Base-by-base conservation (phyloP, 1,140 invertebrate species). In the Papilio dardanus region DNA sequence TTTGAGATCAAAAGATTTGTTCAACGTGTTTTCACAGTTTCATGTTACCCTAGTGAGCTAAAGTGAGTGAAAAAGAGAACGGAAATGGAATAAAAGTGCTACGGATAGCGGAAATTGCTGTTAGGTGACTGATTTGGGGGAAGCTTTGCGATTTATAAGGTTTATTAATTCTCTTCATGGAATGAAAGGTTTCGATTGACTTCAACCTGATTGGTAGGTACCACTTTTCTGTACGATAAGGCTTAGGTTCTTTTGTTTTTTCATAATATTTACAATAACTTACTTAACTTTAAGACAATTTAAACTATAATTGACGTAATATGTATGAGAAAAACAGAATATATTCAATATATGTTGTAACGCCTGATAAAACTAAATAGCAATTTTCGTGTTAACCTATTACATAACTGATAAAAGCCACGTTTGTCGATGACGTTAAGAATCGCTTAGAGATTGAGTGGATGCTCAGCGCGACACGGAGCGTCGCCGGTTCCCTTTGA, bases 31-130 rank as follows among this genome's bases (percentile, higher is more conserved):
- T 46, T 46, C 6, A 46, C 6, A 46, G 14, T 62, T 30, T 28
- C 0, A 28, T 62, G 24, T 62, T 62, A 62, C 54, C 21, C 24
- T 28, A 28, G 10, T 30, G 24, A 62, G 3, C 24, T 62, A 14
- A 28, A 62, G 54, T 28, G 54, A 5, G 54, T 28, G 24, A 28
- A 24, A 62, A 62, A 28, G 12, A 62, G 24, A 62, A 30, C 54
- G 54, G 54, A 62, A 30, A 62, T 62, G 54, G 54, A 62, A 62
- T 62, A 62, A 62, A 62, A 62, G 54, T 62, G 54, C 24, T 24
- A 62, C 3, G 24, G 54, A 62, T 30, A 62, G 54, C 54, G 54
- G 54, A 62, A 62, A 62, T 62, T 28, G 21, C 10, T 16, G 54
- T 30, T 30, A 62, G 54, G 3, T 30, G 54, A 54, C 21, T 54